Base-by-base conservation (phyloP, 2,797 vertebrate species). In the Lithobates sylvaticus region DNA sequence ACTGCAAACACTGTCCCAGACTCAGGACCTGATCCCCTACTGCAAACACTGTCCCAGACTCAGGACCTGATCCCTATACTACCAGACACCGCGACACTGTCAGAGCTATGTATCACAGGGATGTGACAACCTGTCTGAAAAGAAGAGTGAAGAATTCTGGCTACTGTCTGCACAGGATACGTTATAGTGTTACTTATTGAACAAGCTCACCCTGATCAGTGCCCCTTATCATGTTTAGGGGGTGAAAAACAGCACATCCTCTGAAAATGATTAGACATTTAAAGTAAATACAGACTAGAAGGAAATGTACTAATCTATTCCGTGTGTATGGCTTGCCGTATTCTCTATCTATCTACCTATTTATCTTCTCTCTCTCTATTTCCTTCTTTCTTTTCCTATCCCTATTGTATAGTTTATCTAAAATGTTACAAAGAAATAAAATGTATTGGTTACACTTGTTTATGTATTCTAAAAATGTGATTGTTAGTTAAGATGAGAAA, bases 11-110 rank as follows among this genome's bases (percentile, higher is more conserved):
- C 3, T 34, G 34, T 29, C 29, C 29, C 29, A 1, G 1, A 2
- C 1, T 29, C 29, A 29, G 29, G 34, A 9, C 39, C 7, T 39
- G 39, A 39, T 10, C 39, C 39, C 6, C 9, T 39, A 39, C 39
- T 10, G 39, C 1, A 1, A 1, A 10, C 9, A 9, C 39, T 39
- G 44, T 47, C 44, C 44, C 12, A 13, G 12, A 47, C 44, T 13
- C 44, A 12, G 44, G 44, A 47, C 44, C 44, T 47, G 44, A 47
- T 12, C 18, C 5, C 54, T 1, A n/a, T 6, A n/a, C 10, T 47
- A 26, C 72, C 92, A 89, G 83, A 84, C 78, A 87, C 73, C 39
- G 1, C 2, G 44, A 12, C n/a, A n/a, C 10, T 10, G 12, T 3
- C 36, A 12, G 6, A 79, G 5, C 21, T 23, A 61, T 21, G 54